These are phyloP conservation scores for Chironomus tentans DNA, from an alignment of 2,888 invertebrate genomes.

Conservation along the genomic window DNA sequence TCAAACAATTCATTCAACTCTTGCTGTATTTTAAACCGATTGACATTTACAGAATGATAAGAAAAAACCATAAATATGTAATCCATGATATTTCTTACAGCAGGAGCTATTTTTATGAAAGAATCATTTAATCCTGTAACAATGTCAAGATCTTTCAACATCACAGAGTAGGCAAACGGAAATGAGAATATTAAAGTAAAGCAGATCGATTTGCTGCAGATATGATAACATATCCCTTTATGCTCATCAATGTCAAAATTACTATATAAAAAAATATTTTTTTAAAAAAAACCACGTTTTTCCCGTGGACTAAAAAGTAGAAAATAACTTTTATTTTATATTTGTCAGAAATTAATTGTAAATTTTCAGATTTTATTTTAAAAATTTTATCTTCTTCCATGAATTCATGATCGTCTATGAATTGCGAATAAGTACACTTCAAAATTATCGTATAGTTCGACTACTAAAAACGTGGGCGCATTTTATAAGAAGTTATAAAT, in stretches of 20 bases:
- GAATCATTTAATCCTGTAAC: not conserved
- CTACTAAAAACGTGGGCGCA: too few species aligned
- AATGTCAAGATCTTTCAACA: not conserved
- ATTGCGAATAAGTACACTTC: too few species aligned
- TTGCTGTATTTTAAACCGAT: not conserved
- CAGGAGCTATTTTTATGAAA: not conserved
- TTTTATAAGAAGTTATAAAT: too few species aligned
- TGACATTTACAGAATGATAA: not conserved
- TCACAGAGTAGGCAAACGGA: not conserved
- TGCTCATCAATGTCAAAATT: not conserved
- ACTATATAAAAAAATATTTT: too few species aligned
- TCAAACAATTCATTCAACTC: not conserved
- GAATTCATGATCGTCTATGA: too few species aligned
- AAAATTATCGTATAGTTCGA: too few species aligned
- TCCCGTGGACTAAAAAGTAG: too few species aligned
- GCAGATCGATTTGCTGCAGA: not conserved
- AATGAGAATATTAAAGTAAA: not conserved
- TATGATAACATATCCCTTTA: not conserved
- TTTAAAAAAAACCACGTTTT: too few species aligned
- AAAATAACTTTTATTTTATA: too few species aligned
- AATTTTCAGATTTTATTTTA: too few species aligned
- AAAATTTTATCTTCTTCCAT: too few species aligned
- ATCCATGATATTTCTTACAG: not conserved
- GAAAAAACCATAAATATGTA: not conserved
- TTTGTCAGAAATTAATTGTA: too few species aligned